Evolutionary conservation across 2,113 vertebrate species (phyloP), one percentile per base, ranked within the genome.

Genomic region (Ceuthmochares aereus): DNA sequence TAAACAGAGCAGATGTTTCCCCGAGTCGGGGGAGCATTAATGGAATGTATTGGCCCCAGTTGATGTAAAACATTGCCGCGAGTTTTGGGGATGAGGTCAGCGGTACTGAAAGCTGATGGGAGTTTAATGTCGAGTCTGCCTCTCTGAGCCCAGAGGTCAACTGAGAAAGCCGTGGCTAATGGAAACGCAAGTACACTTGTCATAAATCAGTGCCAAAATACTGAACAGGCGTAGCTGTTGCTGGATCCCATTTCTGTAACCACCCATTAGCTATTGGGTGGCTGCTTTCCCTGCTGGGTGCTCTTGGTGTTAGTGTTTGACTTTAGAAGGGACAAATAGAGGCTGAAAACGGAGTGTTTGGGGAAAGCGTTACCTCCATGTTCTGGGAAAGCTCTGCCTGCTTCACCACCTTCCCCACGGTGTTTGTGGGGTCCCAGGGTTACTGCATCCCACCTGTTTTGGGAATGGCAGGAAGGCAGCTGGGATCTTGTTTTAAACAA

Each of bases 61-160:
- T 93, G 92, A 82, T 66, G 72, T 69, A 92, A 89, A 96, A 87
- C 82, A 82, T n/a, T 12, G 56, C 77, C 60, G 84, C 70, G 32
- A 60, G 83, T 92, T 96, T 97, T 59, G 81, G 82, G 87, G 83
- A 94, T 96, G 95, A 95, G 84, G 94, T 96, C 95, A 95, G 94
- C 3, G 4, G 63, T 10, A 70, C 82, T 70, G 84, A 77, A 68
- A 84, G 72, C 92, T 87, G 76, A 96, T 86, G 87, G 90, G 80
- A 86, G 75, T 95, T 95, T 85, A 96, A 90, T 92, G 84, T 70
- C 1, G 62, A 92, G 76, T 27, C 79, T 47, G 89, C 89, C 27
- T 81, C 58, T 76, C 54, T 0, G 2, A 96, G 94, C 63, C 7
- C 3, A 75, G 66, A 55, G 79, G 94, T 94, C 87, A 92, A 40